These are phyloP conservation scores for Brevimyrus niger DNA, from an alignment of 2,113 vertebrate species.

Conservation along the genomic window DNA sequence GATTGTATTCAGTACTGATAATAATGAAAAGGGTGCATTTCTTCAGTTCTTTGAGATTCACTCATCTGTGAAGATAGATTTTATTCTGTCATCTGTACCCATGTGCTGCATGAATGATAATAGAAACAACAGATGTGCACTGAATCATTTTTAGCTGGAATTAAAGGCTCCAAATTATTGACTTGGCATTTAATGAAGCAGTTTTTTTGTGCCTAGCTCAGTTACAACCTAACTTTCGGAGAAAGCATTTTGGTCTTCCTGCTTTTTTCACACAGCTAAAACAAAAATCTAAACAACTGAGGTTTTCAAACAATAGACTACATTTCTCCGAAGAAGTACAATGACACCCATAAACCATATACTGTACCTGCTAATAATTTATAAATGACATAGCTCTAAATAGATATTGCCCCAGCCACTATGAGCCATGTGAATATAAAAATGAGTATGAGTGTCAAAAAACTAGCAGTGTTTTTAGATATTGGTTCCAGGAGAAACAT, in stretches of 20 bases:
- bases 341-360: not conserved
- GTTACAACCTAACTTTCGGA: not conserved
- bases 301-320: not conserved
- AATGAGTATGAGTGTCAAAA: not conserved
- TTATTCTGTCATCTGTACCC: not conserved
- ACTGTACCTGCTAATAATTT: not conserved
- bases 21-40: not conserved
- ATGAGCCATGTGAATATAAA: not conserved
- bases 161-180: not conserved
- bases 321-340: not conserved
- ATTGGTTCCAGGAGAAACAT: not conserved
- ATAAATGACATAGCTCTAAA: not conserved
- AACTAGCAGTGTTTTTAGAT: not conserved
- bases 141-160: not conserved
- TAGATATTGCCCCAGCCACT: not conserved
- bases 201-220: not conserved
- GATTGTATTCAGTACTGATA: not conserved
- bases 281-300: not conserved
- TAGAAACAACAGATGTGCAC: not conserved
- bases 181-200: not conserved
- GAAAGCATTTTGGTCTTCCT: not conserved
- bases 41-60: not conserved
- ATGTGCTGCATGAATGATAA: not conserved
- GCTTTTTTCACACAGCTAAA: not conserved
- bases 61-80: not conserved